Evolutionary conservation across 2,113 vertebrate species (phyloP), one percentile per base, ranked within the genome.

Genomic region (Collichthys lucidus): DNA sequence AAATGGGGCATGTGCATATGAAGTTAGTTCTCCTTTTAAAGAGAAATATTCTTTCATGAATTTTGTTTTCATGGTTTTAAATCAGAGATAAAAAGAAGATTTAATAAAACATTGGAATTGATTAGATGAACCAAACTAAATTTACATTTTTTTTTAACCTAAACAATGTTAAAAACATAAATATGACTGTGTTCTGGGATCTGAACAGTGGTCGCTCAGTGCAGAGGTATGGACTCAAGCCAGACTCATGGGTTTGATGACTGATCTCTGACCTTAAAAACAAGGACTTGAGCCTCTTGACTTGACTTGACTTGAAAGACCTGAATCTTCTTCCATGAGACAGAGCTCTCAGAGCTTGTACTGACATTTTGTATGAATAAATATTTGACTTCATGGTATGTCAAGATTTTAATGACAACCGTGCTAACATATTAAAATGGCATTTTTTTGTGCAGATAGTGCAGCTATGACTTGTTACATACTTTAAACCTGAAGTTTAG

Each of bases 181-280:
- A 22, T n/a, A 22, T 42, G 0, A 15, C 5, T 1, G 20, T 44
- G 11, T 29, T 62, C 17, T 59, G 55, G 16, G 31, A 40, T 26
- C 11, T 19, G 11, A 35, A 22, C 52, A 40, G 11, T 22, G n/a
- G n/a, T 7, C 7, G 7, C 24, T 47, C 49, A 2, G 17, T 73
- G 61, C 52, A 73, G 69, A 66, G 42, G 77, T 65, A 1, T 11
- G 77, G 35, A 40, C 35, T 40, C 35, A 40, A 40, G 35, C 35
- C 35, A 40, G 76, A 50, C 47, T 19, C 47, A n/a, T 15, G 5
- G 12, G 0, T 68, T 9, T 40, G 31, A 69, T n/a, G 10, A 68
- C 19, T 59, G 5, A 24, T 17, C 57, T 59, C 29, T 29, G 57
- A 60, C 26, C 24, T 29, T 3, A 16, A 29, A 1, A 35, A 62